Evolutionary conservation across 1,140 invertebrate genomes (phyloP).

Genomic region (Drosophila rufa): DNA sequence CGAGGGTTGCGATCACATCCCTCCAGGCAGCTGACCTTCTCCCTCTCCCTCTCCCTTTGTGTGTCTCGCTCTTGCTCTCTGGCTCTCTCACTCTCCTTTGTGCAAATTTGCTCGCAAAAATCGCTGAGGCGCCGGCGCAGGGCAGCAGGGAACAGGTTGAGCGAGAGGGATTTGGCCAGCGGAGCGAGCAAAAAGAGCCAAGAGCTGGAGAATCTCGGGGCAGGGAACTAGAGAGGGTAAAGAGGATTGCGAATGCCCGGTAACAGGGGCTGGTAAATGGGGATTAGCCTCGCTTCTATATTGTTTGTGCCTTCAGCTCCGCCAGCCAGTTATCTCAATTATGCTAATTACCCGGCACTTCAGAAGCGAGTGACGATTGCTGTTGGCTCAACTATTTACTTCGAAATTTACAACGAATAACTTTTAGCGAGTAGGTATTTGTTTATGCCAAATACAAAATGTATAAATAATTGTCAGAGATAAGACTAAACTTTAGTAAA

Average conservation of each 20-base stretch:
- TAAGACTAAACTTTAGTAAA: rapidly evolving
- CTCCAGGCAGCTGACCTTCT: constrained; percentile 46
- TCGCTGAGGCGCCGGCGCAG: constrained; percentile 44
- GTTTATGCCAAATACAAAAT: too few species aligned
- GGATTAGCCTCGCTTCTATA: constrained; percentile 40
- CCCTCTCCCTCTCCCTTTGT: background rate
- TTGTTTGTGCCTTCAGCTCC: constrained; percentile 16
- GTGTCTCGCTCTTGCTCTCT: background rate
- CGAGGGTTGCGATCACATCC: constrained; percentile 49
- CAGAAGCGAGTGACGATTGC: constrained; percentile 7
- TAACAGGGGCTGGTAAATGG: constrained; percentile 14
- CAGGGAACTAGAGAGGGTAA: background rate
- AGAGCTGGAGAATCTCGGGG: constrained; percentile 1
- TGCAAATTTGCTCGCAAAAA: constrained; percentile 24
- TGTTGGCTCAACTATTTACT: background rate
- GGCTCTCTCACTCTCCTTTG: background rate
- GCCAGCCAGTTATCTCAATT: constrained; percentile 45
- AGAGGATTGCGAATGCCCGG: background rate
- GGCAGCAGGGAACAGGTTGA: constrained; percentile 48
- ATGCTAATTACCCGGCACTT: constrained; percentile 35
- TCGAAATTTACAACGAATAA: too few species aligned
- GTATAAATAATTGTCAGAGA: background rate
- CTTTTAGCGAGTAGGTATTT: constrained; percentile 11
- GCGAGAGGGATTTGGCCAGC: constrained; percentile 45
- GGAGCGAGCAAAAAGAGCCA: constrained; percentile 19